Conservation (phyloP, 2,888 invertebrate genomes). For the Spilarctia lutea region DNA sequence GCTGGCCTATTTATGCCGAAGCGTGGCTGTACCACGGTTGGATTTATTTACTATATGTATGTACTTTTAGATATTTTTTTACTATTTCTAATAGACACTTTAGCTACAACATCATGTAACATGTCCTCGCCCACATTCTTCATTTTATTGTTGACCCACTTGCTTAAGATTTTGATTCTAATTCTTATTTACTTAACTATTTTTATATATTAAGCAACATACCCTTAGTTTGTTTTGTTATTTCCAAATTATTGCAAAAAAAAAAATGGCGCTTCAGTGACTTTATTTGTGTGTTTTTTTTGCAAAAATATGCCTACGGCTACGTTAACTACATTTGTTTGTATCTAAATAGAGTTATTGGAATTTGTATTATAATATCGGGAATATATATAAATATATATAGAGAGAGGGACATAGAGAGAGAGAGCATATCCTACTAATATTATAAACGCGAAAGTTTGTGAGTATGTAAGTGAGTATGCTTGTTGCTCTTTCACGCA, state of each 20-base stretch:
- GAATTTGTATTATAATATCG: no score
- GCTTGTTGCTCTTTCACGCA: no score
- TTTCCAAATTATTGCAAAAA: conserved; percentile 8
- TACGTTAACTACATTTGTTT: not conserved
- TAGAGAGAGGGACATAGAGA: no score
- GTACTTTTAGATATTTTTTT: not conserved
- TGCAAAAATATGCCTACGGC: not conserved
- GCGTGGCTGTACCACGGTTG: no score
- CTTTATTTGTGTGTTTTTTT: not conserved
- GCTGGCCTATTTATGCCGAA: no score
- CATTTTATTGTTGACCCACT: conserved; percentile 51
- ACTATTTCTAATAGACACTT: not conserved
- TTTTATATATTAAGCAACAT: conserved; percentile 44
- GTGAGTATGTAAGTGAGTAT: no score
- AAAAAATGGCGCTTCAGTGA: conserved; percentile 1
- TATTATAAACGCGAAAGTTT: no score
- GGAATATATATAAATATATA: no score
- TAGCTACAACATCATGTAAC: conserved; percentile 36
- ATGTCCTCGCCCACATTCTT: conserved; percentile 56
- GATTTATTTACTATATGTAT: no score
- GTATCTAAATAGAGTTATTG: no score
- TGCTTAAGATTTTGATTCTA: conserved; percentile 60
- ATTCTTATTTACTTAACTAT: conserved; percentile 57
- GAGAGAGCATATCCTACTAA: no score
- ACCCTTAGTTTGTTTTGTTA: conserved; percentile 37